These are phyloP conservation scores for Triplophysa tibetana DNA, from an alignment of 2,113 vertebrate genomes.

Conservation along the genomic window DNA sequence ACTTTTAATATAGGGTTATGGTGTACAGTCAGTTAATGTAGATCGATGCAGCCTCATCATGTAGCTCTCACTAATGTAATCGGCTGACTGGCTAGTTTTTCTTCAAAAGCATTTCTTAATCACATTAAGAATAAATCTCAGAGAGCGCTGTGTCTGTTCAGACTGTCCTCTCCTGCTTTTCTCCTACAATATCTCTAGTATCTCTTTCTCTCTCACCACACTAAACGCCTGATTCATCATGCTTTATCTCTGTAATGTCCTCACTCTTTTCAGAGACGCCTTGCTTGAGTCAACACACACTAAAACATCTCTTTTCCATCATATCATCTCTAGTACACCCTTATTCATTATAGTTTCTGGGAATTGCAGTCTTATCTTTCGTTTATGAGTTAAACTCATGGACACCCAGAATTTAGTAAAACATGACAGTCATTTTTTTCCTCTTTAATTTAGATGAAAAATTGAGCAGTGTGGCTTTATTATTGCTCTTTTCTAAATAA, in stretches of 20 bases:
- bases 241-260: slow-evolving; percentile 46
- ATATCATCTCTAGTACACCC: neutral
- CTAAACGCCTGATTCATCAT: slow-evolving; percentile 44
- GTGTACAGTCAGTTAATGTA: slow-evolving; percentile 63
- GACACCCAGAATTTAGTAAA: no score
- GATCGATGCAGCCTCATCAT: slow-evolving; percentile 72
- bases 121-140: slow-evolving; percentile 71
- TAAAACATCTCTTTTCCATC: slow-evolving; percentile 9
- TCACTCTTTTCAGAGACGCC: slow-evolving; percentile 48
- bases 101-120: slow-evolving; percentile 76
- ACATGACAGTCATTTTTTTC: no score
- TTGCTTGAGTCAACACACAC: slow-evolving; percentile 11
- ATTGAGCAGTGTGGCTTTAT: no score
- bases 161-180: slow-evolving; percentile 30
- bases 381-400: neutral
- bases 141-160: slow-evolving; percentile 16
- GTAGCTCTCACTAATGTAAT: slow-evolving; percentile 70
- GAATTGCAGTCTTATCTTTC: neutral
- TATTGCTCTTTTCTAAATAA: no score
- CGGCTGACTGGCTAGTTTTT: slow-evolving; percentile 72
- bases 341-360: neutral
- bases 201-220: slow-evolving; percentile 33
- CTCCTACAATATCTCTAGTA: neutral
- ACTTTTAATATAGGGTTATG: slow-evolving; percentile 66
- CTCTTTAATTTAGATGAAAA: no score